phyloP scores from a whole-genome alignment of 2,797 vertebrate genomes.

The Malacoctenus gilli region DNA sequence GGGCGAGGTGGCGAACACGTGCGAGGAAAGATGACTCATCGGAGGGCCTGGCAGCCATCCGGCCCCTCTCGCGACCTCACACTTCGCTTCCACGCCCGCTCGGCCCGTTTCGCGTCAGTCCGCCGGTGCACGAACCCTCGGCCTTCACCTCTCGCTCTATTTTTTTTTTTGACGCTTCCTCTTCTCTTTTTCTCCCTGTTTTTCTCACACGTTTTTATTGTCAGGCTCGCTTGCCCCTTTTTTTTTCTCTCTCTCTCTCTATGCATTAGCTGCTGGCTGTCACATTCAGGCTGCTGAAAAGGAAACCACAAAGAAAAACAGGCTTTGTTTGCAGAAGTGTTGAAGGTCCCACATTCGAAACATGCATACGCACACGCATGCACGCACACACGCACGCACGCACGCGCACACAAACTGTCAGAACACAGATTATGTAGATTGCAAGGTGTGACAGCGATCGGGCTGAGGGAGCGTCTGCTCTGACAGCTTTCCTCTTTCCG shows the following conservation, averaged over 20 bases:
- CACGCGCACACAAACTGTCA: conserved; percentile 3
- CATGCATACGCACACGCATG: neutral
- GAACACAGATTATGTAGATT: conserved; percentile 26
- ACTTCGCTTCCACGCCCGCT: too few species aligned
- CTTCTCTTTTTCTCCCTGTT: conserved; percentile 51
- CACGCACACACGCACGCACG: conserved; percentile 19
- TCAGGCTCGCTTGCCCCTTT: conserved; percentile 63
- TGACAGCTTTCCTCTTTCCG: too few species aligned
- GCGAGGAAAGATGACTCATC: conserved; percentile 2
- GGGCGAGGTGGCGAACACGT: neutral
- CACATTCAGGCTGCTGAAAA: conserved; percentile 32
- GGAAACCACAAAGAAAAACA: conserved; percentile 76
- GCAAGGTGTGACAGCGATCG: conserved; percentile 2
- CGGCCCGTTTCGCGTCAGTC: conserved; percentile 17
- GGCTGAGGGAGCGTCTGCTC: neutral
- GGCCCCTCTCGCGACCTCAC: conserved; percentile 38
- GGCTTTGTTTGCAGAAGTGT: conserved; percentile 40
- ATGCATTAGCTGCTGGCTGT: conserved; percentile 37
- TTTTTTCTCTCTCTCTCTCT: conserved; percentile 25
- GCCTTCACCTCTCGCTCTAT: conserved; percentile 52
- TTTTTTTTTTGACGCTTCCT: too few species aligned
- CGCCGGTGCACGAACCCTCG: conserved; percentile 42
- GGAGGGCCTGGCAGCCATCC: neutral
- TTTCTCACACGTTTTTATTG: conserved; percentile 3
- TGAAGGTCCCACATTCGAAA: conserved; percentile 14